A percentile compares a stretch with the other conserved stretches of the same genome.
Evolutionary conservation across 1,140 invertebrate genomes (phyloP).

Genomic region (Zaprionus nigranus): DNA sequence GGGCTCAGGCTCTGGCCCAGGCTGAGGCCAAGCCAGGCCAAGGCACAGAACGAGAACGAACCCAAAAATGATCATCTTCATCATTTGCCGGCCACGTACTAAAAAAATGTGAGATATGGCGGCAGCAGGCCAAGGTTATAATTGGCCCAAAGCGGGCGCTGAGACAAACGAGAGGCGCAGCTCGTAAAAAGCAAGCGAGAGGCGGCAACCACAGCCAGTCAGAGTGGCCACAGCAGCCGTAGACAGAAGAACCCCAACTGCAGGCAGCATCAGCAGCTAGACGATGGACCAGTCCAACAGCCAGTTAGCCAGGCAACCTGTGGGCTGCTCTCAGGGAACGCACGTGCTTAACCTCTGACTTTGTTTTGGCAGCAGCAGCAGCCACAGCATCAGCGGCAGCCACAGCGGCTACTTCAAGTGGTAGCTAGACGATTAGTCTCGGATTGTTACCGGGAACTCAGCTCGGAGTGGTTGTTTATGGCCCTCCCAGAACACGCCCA

Average conservation of each 20-base stretch:
- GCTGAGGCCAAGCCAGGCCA: conserved; percentile 5
- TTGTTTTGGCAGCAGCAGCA: conserved; percentile 63
- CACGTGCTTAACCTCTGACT: conserved; percentile 83
- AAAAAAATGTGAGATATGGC: conserved; percentile 81
- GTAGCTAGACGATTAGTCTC: conserved; percentile 73
- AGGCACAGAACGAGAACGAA: conserved; percentile 6
- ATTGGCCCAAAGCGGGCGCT: conserved; percentile 78
- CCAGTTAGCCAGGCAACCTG: conserved; percentile 42
- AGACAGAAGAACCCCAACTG: not conserved
- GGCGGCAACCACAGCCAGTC: conserved; percentile 44
- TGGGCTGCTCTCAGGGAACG: conserved; percentile 54
- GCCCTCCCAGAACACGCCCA: conserved; percentile 66
- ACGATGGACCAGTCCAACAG: conserved; percentile 14
- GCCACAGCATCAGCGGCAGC: conserved; percentile 17
- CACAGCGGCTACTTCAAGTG: conserved; percentile 60
- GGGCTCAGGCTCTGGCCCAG: not conserved
- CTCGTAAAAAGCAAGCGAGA: conserved; percentile 68
- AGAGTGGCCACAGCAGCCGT: conserved; percentile 1
- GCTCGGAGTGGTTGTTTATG: conserved; percentile 70
- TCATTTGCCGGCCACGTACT: conserved; percentile 73
- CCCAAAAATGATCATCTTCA: conserved; percentile 79
- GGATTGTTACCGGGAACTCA: conserved; percentile 75
- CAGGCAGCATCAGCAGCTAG: conserved; percentile 39
- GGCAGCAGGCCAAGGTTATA: conserved; percentile 82
- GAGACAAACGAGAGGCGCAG: conserved; percentile 72